Evolutionary conservation across 2,888 invertebrate genomes (phyloP).

Genomic region (Noctua janthe): DNA sequence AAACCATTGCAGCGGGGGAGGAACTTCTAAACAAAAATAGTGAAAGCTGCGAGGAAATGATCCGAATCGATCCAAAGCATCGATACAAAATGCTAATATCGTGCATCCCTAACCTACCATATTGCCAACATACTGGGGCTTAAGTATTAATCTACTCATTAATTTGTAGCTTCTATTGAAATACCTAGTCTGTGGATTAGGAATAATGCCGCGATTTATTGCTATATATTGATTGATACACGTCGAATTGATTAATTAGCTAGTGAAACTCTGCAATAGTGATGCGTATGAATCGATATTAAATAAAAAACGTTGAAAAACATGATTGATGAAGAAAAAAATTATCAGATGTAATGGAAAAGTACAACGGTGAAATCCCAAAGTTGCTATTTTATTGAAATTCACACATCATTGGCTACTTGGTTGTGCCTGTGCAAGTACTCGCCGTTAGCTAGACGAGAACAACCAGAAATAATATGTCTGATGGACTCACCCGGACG

Average conservation of each 20-base stretch:
- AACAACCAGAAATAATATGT: no score
- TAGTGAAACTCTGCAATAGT: not conserved
- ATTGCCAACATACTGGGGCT: conserved; percentile 6
- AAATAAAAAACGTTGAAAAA: not conserved
- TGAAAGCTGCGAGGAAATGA: not conserved
- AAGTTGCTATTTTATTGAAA: not conserved
- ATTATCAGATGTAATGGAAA: not conserved
- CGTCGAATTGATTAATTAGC: not conserved
- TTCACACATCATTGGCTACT: not conserved
- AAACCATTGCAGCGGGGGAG: no score
- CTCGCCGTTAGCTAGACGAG: no score
- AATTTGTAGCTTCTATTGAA: conserved; percentile 31
- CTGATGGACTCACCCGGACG: no score
- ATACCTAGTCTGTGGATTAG: conserved; percentile 26
- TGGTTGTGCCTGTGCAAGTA: no score
- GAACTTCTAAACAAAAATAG: no score
- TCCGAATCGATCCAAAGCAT: not conserved
- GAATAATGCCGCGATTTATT: not conserved
- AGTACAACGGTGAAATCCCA: not conserved
- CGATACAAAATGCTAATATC: conserved; percentile 9
- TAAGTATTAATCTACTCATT: conserved; percentile 40
- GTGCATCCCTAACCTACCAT: not conserved
- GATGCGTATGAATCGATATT: not conserved
- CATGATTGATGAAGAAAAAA: not conserved
- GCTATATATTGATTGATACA: not conserved